Base-by-base conservation (phyloP, 2,797 vertebrate species). In the Pipistrellus pygmaeus region DNA sequence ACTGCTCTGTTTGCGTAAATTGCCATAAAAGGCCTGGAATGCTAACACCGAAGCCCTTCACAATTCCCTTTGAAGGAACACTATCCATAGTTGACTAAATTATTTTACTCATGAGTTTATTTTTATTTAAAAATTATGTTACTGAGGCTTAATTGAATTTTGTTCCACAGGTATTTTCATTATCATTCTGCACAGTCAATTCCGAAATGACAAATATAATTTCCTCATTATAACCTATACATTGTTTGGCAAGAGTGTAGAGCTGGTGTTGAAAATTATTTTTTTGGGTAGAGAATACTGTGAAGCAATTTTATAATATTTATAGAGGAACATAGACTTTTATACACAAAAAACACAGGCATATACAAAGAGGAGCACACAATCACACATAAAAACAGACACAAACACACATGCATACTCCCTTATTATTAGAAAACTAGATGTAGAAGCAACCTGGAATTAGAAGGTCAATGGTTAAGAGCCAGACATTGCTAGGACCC, bases 61-160 rank as follows among this genome's bases (percentile, higher is more conserved):
- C 82, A 96, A 57, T 97, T 97, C 94, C n/a, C 11, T 97, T 98
- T 96, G 25, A 77, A 93, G 83, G n/a, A 91, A 96, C 62, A 91
- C 69, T 92, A 84, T 46, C 46, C 72, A 80, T 55, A 30, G 18
- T 27, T 87, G 83, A 97, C 83, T 88, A 96, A 95, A 96, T 91
- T 97, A 95, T 88, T 96, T 2, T 0, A 2, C 3, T 84, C 57
- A 10, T 17, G 64, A n/a, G 8, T 88, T 76, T 81, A 60, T 41
- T 80, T 62, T 81, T 20, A 62, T 20, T 81, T 81, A 18, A 68
- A 14, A 17, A 15, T 85, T 72, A 85, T 88, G 73, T 60, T 0
- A 32, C 11, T 48, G 66, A 77, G 66, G 64, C 95, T 97, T 96
- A 89, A 89, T 91, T 94, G 75, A 6, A 1, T 71, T 96, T 15